Conservation (phyloP, 2,888 invertebrate genomes). For the Ennomos quercinarius region DNA sequence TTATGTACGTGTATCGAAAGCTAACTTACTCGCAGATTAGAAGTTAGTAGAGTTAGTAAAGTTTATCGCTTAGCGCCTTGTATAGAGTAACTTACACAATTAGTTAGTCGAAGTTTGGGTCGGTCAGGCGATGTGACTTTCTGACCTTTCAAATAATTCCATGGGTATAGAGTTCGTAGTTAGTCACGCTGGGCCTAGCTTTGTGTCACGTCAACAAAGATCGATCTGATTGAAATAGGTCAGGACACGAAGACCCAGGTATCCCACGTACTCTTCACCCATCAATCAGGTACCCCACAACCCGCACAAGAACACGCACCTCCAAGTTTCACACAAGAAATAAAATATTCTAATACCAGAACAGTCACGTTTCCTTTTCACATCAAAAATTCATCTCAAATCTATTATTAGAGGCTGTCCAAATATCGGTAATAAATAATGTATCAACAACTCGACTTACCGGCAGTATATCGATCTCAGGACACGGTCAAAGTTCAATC, state of each 20-base stretch:
- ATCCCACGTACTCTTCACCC: background rate
- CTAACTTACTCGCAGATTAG: constrained; percentile 1
- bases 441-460: constrained; percentile 60
- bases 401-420: constrained; percentile 56
- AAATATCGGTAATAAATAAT: constrained; percentile 66
- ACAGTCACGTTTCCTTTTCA: constrained; percentile 31
- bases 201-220: constrained; percentile 37
- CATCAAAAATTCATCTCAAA: constrained; percentile 47
- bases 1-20: background rate
- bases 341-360: constrained; percentile 31
- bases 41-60: constrained; percentile 13
- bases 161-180: constrained; percentile 15
- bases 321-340: constrained; percentile 22
- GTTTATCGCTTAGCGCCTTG: constrained; percentile 18
- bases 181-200: constrained; percentile 25
- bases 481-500: constrained; percentile 60
- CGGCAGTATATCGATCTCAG: constrained; percentile 67
- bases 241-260: constrained; percentile 43
- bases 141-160: constrained; percentile 34
- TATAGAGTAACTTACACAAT: constrained; percentile 16
- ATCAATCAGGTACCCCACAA: constrained; percentile 5
- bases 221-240: constrained; percentile 54
- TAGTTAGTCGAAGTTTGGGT: constrained; percentile 12
- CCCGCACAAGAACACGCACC: constrained; percentile 9
- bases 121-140: constrained; percentile 34